A percentile compares a stretch with the other conserved stretches of the same genome.
phyloP scores from a whole-genome alignment of 1,140 invertebrate genomes.

The Yoshiicerus persimilis region DNA sequence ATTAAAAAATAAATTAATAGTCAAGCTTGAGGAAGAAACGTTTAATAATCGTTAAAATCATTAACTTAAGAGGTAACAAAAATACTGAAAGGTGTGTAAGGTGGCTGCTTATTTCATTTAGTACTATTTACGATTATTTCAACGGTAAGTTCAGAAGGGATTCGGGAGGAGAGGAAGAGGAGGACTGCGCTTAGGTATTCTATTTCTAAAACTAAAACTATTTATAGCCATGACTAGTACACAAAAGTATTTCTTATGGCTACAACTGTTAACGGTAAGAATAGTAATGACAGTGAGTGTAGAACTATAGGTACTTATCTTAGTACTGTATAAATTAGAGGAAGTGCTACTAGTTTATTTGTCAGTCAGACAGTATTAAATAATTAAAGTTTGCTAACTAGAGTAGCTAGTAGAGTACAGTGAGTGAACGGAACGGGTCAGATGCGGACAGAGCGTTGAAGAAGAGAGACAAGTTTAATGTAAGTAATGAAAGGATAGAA shows the following conservation, averaged over 20 bases:
- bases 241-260: not conserved
- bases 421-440: not conserved
- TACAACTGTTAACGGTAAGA: not conserved
- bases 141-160: too few species aligned
- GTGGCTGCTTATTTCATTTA: not conserved
- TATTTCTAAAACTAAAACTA: not conserved
- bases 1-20: not conserved
- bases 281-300: not conserved
- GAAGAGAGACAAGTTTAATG: not conserved
- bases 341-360: not conserved
- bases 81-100: not conserved
- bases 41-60: not conserved
- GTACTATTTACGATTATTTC: too few species aligned
- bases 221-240: not conserved
- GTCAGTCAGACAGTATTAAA: not conserved
- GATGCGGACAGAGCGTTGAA: conserved; percentile 10
- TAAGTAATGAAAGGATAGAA: not conserved
- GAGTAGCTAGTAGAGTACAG: not conserved
- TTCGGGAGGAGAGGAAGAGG: not conserved
- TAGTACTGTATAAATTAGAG: not conserved
- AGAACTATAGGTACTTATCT: not conserved
- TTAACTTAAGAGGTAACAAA: not conserved
- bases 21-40: not conserved
- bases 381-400: not conserved
- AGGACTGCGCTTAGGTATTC: not conserved